These are phyloP conservation scores for Crotophaga sulcirostris DNA, from an alignment of 2,113 vertebrate species.

Conservation along the genomic window DNA sequence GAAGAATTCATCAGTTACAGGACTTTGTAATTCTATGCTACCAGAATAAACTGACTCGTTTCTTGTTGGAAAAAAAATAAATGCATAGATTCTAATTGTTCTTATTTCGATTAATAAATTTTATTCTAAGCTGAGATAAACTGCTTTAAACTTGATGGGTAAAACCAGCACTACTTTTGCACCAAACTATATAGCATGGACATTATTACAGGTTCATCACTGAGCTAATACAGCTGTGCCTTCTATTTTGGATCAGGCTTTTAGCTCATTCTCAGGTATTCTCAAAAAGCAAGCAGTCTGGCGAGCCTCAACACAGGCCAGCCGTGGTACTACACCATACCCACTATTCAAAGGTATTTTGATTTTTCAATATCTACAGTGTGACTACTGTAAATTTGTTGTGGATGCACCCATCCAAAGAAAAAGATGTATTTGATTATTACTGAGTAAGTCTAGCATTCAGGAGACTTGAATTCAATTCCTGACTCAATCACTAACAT, in stretches of 20 bases:
- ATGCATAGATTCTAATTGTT: too few species aligned
- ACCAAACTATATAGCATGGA: not conserved
- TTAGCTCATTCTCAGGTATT: not conserved
- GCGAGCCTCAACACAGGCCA: not conserved
- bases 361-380: not conserved
- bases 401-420: not conserved
- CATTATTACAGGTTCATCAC: not conserved
- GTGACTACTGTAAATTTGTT: not conserved
- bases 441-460: not conserved
- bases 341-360: not conserved
- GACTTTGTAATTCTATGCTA: too few species aligned
- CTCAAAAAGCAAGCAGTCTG: not conserved
- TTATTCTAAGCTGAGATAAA: too few species aligned
- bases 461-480: not conserved
- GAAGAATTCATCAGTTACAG: too few species aligned
- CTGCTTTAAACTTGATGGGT: too few species aligned
- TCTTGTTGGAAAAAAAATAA: too few species aligned
- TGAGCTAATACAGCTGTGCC: not conserved
- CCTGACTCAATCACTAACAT: not conserved
- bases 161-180: too few species aligned
- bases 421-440: not conserved
- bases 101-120: too few species aligned
- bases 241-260: not conserved
- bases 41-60: too few species aligned
- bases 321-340: not conserved